Evolutionary conservation across 2,888 invertebrate species (phyloP).

Genomic region (Hoplodrina ambigua): DNA sequence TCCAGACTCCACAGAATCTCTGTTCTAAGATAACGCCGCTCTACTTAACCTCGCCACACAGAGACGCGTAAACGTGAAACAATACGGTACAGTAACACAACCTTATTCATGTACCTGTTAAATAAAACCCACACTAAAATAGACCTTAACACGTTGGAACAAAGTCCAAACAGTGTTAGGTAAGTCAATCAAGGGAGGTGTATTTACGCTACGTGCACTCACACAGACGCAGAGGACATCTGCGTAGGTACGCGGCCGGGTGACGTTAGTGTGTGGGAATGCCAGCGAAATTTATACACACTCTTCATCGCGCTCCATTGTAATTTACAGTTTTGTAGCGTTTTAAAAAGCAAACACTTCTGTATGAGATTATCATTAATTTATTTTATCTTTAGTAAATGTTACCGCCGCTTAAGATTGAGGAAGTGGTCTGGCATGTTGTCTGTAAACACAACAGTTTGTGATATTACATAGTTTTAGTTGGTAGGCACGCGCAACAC

Average conservation of each 20-base stretch:
- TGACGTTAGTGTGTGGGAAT: constrained; percentile 84
- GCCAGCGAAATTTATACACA: constrained; percentile 88
- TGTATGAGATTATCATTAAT: constrained; percentile 80
- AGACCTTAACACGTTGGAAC: constrained; percentile 64
- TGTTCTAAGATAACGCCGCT: constrained; percentile 90
- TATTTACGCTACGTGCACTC: constrained; percentile 80
- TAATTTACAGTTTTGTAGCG: constrained; percentile 87
- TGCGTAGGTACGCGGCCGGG: constrained; percentile 72
- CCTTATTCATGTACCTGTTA: constrained; percentile 75
- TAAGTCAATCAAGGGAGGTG: constrained; percentile 66
- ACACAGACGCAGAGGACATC: constrained; percentile 75
- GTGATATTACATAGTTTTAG: constrained; percentile 28
- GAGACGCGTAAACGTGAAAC: constrained; percentile 89
- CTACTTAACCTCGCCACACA: constrained; percentile 90
- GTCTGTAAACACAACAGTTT: constrained; percentile 42
- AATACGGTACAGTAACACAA: constrained; percentile 89
- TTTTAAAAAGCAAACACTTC: constrained; percentile 83
- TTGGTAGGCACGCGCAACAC: constrained; percentile 12
- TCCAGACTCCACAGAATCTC: constrained; percentile 86
- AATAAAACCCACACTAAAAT: constrained; percentile 59
- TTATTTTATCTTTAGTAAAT: constrained; percentile 74
- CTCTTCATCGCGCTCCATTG: constrained; percentile 83
- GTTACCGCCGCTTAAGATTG: constrained; percentile 60
- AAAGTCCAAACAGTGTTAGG: constrained; percentile 65
- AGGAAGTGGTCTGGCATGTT: constrained; percentile 44